Conservation (phyloP, 2,888 invertebrate genomes). For the Eumerus sabulonum region DNA sequence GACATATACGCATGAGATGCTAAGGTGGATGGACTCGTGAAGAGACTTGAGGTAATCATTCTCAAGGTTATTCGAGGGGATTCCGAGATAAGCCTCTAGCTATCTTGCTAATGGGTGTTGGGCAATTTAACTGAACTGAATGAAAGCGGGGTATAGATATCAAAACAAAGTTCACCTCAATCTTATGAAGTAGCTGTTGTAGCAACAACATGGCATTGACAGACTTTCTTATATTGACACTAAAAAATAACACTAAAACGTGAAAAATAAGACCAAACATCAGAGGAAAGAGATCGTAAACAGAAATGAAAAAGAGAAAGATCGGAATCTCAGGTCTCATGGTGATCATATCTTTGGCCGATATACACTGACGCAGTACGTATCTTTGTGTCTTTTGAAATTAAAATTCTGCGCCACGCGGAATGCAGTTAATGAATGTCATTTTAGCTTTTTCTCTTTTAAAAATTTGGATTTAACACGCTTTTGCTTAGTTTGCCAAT, state of each 20-base stretch:
- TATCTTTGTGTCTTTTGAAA: not conserved
- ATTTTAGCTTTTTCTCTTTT: conserved; percentile 5
- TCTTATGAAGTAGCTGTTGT: not conserved
- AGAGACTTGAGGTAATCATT: not conserved
- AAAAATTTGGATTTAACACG: not conserved
- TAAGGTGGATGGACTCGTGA: no score
- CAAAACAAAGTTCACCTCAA: no score
- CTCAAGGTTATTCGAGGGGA: no score
- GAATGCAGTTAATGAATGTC: not conserved
- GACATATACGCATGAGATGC: no score
- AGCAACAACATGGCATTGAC: no score
- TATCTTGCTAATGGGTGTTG: no score
- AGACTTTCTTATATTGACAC: not conserved
- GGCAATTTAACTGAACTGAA: no score
- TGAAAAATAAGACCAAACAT: conserved; percentile 19
- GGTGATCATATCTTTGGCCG: conserved; percentile 16
- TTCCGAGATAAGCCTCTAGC: no score
- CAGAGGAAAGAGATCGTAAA: not conserved
- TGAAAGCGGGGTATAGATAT: no score
- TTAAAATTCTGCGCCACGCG: no score
- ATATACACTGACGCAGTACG: not conserved
- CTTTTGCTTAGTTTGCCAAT: not conserved
- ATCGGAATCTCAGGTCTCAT: no score
- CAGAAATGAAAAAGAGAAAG: not conserved
- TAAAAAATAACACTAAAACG: no score